A percentile compares a stretch with the other conserved stretches of the same genome.
phyloP scores from a whole-genome alignment of 2,797 vertebrate genomes.

The Hypotaenidia philippensis region DNA sequence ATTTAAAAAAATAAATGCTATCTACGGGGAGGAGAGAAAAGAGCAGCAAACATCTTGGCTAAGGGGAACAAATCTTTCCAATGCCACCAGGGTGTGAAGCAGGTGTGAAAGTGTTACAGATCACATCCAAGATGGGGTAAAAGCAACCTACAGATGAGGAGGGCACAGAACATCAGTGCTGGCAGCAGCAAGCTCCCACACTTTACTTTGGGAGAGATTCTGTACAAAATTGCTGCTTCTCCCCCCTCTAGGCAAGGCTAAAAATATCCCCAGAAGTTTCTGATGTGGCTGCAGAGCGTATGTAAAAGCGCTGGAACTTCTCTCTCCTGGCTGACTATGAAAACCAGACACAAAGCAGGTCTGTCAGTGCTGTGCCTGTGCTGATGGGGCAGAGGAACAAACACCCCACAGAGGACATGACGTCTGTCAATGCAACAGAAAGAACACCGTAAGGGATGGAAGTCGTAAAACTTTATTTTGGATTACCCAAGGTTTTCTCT shows the following conservation, averaged over 20 bases:
- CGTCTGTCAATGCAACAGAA: background rate
- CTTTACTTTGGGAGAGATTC: background rate
- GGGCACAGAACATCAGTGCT: rapidly evolving
- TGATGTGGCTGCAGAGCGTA: background rate
- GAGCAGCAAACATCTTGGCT: background rate
- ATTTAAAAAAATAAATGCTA: background rate
- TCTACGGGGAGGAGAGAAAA: background rate
- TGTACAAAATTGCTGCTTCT: background rate
- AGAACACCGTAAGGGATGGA: background rate
- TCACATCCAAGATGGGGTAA: background rate
- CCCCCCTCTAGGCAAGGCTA: background rate
- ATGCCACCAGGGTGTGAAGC: rapidly evolving
- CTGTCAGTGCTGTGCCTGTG: background rate
- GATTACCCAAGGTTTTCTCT: slow-evolving; percentile 74
- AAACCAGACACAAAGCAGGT: background rate
- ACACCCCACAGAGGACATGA: background rate
- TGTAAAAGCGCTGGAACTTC: background rate
- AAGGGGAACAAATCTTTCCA: background rate
- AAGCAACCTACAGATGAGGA: rapidly evolving
- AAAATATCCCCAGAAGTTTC: background rate
- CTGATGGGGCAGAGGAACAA: background rate
- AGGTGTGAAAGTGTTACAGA: background rate
- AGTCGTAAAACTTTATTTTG: slow-evolving; percentile 79
- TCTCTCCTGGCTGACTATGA: background rate
- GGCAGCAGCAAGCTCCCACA: background rate